phyloP scores from a whole-genome alignment of 2,797 vertebrate genomes.

The Sebastes diaconus region DNA sequence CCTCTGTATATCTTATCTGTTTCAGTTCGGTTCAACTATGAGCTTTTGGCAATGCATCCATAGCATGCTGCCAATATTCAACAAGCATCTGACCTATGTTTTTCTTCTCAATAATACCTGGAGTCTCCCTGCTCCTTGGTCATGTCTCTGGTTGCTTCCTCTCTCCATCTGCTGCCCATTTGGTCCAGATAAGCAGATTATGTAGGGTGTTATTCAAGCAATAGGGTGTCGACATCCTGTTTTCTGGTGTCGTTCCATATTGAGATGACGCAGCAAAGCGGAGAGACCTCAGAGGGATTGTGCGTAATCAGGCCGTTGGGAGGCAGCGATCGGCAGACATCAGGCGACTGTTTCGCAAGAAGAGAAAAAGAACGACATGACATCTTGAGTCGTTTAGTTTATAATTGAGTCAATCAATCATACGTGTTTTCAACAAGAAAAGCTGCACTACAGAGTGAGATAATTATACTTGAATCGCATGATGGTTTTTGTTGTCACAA shows the following conservation, averaged over 20 bases:
- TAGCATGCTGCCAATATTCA: background rate
- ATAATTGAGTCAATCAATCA: slow-evolving; percentile 24
- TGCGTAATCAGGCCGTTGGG: slow-evolving; percentile 25
- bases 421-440: background rate
- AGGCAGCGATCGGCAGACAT: slow-evolving; percentile 3
- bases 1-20: slow-evolving; percentile 22
- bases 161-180: slow-evolving; percentile 39
- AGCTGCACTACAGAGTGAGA: slow-evolving; percentile 16
- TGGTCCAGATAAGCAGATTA: slow-evolving; percentile 14
- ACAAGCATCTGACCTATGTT: slow-evolving; percentile 14
- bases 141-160: background rate
- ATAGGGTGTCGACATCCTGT: slow-evolving; percentile 34
- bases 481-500: slow-evolving; percentile 28
- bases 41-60: slow-evolving; percentile 5
- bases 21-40: slow-evolving; percentile 12
- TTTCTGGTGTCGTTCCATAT: slow-evolving; percentile 28
- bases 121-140: background rate
- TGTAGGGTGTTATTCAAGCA: slow-evolving; percentile 31
- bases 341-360: slow-evolving; percentile 10
- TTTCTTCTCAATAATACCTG: slow-evolving; percentile 3
- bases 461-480: slow-evolving; percentile 2
- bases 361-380: background rate
- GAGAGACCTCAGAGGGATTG: background rate
- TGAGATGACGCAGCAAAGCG: slow-evolving; percentile 33
- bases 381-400: slow-evolving; percentile 34